phyloP scores from a whole-genome alignment of 2,888 invertebrate genomes.

The Sisyra nigra region DNA sequence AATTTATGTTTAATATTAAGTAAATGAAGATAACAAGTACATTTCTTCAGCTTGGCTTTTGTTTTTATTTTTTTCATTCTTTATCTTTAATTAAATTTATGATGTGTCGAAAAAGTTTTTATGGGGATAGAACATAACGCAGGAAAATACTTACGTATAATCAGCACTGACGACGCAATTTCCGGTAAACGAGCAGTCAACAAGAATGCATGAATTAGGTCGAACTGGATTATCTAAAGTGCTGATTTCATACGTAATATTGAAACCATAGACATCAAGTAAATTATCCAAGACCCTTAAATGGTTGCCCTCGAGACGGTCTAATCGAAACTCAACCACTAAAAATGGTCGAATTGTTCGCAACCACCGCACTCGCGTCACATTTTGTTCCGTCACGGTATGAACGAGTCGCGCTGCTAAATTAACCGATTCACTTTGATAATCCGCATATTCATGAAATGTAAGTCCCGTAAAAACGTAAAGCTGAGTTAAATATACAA shows the following conservation, averaged over 20 bases:
- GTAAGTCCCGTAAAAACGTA: constrained; percentile 65
- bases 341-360: constrained; percentile 54
- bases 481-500: constrained; percentile 76
- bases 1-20: no score
- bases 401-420: constrained; percentile 48
- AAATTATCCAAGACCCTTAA: constrained; percentile 65
- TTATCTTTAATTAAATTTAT: no score
- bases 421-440: constrained; percentile 39
- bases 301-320: constrained; percentile 63
- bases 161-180: constrained; percentile 58
- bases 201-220: constrained; percentile 53
- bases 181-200: constrained; percentile 72
- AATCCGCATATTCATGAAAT: constrained; percentile 62
- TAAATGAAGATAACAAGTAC: no score
- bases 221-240: constrained; percentile 33
- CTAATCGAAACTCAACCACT: constrained; percentile 59
- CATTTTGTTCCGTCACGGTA: constrained; percentile 56
- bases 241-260: constrained; percentile 76
- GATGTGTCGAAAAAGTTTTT: background rate
- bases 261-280: constrained; percentile 79
- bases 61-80: no score
- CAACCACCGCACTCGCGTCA: constrained; percentile 45
- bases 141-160: constrained; percentile 45
- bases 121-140: constrained; percentile 3
- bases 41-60: no score